Evolutionary conservation across 2,113 vertebrate genomes (phyloP).

Genomic region (Psettodes erumei): DNA sequence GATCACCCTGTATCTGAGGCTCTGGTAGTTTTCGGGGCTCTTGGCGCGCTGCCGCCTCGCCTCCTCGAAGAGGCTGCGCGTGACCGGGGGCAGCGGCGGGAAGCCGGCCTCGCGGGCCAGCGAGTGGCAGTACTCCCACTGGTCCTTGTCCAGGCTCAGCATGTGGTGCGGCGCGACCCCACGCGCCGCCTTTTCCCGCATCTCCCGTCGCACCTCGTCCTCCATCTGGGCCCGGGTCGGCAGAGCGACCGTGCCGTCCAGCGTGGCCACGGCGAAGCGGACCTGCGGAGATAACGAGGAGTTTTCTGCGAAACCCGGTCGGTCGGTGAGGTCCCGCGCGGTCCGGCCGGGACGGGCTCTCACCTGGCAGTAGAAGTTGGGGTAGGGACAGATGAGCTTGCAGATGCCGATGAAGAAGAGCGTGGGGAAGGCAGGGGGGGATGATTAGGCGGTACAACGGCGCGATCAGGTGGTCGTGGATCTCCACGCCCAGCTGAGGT

Average conservation of each 20-base stretch:
- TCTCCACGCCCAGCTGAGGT: conserved; percentile 68
- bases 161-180: conserved; percentile 73
- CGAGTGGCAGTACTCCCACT: conserved; percentile 77
- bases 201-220: conserved; percentile 44
- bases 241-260: conserved; percentile 66
- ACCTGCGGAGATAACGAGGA: conserved; percentile 70
- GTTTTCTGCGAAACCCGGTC: no score
- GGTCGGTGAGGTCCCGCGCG: no score
- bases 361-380: conserved; percentile 85
- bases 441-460: conserved; percentile 82
- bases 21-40: conserved; percentile 69
- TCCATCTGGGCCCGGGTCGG: conserved; percentile 71
- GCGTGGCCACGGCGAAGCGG: conserved; percentile 72
- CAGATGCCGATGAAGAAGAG: conserved; percentile 85
- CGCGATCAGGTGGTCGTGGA: conserved; percentile 74
- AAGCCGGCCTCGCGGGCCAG: conserved; percentile 68
- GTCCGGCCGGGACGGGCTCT: no score
- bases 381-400: conserved; percentile 84
- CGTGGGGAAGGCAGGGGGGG: conserved; percentile 80
- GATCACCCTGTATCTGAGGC: conserved; percentile 73
- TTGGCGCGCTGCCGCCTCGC: conserved; percentile 60
- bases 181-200: conserved; percentile 33
- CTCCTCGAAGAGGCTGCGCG: conserved; percentile 74
- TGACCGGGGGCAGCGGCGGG: conserved; percentile 54
- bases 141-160: conserved; percentile 61